Evolutionary conservation across 2,888 invertebrate genomes (phyloP), one percentile per base, ranked within the genome.

Genomic region (Caenorhabditis panamensis): DNA sequence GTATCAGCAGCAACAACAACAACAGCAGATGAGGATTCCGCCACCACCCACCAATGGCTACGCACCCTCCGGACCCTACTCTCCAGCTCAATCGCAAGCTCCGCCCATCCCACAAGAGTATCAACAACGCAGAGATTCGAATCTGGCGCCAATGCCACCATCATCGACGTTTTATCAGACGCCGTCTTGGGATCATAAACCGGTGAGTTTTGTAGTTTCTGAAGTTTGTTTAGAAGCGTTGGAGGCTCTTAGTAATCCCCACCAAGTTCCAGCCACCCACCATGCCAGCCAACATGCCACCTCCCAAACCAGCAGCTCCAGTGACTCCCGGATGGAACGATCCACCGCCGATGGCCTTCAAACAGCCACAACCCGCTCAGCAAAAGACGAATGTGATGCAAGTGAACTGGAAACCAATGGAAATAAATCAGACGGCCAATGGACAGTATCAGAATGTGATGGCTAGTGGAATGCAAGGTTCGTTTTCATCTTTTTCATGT

Each of bases 291-390:
- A 73, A 73, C 28, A 67, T 79, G 67, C 72, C 79, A 20, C 63
- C 73, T n/a, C 49, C 64, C 2, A 68, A 73, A 13, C 79, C 72
- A 11, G 31, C 61, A 2, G 47, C 49, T 18, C 79, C 73, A 44
- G 59, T 68, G 2, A 63, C 75, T 6, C 64, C 79, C 3, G 79
- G 79, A 24, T 79, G 79, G 79, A 79, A 79, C 53, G 79, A 79
- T 47, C 79, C 79, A 6, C 79, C 79, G 22, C 68, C 68, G 22
- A 64, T 79, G 73, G 53, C 59, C 8, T n/a, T 28, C 9, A 64
- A 58, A 28, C 44, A 26, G 5, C 2, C 44, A 16, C 44, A 31
- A 9, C 4, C 36, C 1, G 31, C 36, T 3, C 20, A 61, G 9
- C 61, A 36, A 16, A 71, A 58, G 13, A 47, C 44, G 2, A 69